phyloP scores from a whole-genome alignment of 2,113 vertebrate species.

The Tamias sibiricus region DNA sequence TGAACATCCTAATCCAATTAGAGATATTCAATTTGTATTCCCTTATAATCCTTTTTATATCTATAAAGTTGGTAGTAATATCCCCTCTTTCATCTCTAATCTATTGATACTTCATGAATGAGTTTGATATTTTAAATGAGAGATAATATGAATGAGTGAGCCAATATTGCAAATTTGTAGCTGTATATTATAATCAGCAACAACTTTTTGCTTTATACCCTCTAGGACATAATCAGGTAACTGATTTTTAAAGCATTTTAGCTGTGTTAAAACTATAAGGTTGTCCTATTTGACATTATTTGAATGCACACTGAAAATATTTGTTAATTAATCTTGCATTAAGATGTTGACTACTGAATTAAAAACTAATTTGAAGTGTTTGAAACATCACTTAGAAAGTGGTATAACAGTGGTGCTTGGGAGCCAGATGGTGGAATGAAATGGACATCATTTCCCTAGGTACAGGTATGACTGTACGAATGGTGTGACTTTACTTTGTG shows the following conservation, averaged over 20 bases:
- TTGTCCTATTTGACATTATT: constrained; percentile 55
- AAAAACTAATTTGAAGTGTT: constrained; percentile 45
- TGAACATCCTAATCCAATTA: neutral
- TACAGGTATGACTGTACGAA: too few species aligned
- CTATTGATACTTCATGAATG: neutral
- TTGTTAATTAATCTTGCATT: constrained; percentile 59
- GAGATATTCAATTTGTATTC: neutral
- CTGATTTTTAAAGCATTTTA: neutral
- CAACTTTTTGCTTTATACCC: neutral
- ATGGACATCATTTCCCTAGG: too few species aligned
- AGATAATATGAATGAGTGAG: neutral
- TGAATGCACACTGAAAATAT: constrained; percentile 39
- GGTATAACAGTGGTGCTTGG: neutral
- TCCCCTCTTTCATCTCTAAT: neutral
- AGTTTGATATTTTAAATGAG: too few species aligned
- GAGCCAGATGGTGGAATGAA: too few species aligned
- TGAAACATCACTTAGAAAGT: neutral
- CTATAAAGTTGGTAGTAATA: neutral
- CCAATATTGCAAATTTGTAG: neutral
- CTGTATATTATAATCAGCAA: neutral
- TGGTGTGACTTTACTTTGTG: too few species aligned
- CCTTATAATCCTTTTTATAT: neutral
- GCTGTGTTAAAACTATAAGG: constrained; percentile 51
- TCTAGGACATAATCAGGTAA: neutral
- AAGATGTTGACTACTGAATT: constrained; percentile 51